phyloP scores from a whole-genome alignment of 1,140 invertebrate species.

The Polypedilum pembai region DNA sequence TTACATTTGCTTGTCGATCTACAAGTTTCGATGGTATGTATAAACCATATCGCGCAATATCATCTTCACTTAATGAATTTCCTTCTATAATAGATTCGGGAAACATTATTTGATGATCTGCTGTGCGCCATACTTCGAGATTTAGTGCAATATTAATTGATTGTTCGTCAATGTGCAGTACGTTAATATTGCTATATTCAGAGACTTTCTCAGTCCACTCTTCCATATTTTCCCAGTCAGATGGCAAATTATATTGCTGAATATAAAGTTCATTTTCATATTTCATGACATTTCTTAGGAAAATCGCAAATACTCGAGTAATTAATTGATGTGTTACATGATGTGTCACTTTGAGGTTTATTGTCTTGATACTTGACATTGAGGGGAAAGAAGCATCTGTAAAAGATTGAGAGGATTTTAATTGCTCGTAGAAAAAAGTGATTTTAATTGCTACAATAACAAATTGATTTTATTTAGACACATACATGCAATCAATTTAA shows the following conservation, averaged over 20 bases:
- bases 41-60: conserved; percentile 64
- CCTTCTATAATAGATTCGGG: conserved; percentile 38
- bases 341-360: conserved; percentile 47
- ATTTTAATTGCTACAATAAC: too few species aligned
- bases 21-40: conserved; percentile 49
- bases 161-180: conserved; percentile 39
- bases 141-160: conserved; percentile 71
- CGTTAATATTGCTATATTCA: conserved; percentile 13
- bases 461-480: too few species aligned
- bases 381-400: conserved; percentile 42
- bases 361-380: background rate
- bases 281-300: conserved; percentile 55
- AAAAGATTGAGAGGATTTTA: conserved; percentile 33
- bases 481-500: too few species aligned
- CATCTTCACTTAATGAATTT: conserved; percentile 50
- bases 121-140: conserved; percentile 60
- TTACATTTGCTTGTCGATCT: background rate
- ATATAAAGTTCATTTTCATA: conserved; percentile 41
- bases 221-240: conserved; percentile 20
- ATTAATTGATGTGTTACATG: conserved; percentile 54
- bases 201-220: background rate
- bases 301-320: conserved; percentile 56
- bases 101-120: conserved; percentile 48
- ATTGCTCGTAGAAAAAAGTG: too few species aligned
- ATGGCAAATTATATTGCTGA: conserved; percentile 21